These are phyloP conservation scores for Heliconius hermathena DNA, from an alignment of 1,140 invertebrate species.

Conservation along the genomic window DNA sequence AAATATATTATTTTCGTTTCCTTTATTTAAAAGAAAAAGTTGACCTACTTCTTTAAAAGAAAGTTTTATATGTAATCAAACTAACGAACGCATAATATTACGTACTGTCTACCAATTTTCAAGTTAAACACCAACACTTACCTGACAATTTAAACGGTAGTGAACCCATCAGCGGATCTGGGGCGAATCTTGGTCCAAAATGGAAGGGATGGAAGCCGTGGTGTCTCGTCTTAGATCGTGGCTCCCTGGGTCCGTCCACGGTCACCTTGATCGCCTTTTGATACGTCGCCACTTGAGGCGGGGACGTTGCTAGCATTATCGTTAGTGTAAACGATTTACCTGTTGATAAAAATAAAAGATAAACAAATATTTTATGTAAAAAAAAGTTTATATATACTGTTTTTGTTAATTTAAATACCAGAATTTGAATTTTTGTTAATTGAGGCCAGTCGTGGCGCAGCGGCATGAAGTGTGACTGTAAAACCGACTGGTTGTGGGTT, in stretches of 20 bases:
- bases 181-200: conserved; percentile 91
- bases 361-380: background rate
- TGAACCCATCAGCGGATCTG: conserved; percentile 89
- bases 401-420: no score
- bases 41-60: no score
- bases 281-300: conserved; percentile 96
- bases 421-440: no score
- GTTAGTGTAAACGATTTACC: conserved; percentile 98
- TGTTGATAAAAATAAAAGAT: conserved; percentile 73
- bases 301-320: conserved; percentile 95
- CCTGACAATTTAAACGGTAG: conserved; percentile 92
- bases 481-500: no score
- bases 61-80: no score
- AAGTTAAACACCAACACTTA: conserved; percentile 72
- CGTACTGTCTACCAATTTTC: background rate
- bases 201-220: conserved; percentile 93
- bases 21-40: no score
- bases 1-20: no score
- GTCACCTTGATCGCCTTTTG: conserved; percentile 99
- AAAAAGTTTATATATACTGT: background rate
- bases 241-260: conserved; percentile 98
- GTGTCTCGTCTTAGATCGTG: conserved; percentile 95
- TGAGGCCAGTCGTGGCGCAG: no score
- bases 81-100: background rate
- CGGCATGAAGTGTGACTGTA: no score